Base-by-base conservation (phyloP, 2,888 invertebrate species). In the Nudaria mundana region DNA sequence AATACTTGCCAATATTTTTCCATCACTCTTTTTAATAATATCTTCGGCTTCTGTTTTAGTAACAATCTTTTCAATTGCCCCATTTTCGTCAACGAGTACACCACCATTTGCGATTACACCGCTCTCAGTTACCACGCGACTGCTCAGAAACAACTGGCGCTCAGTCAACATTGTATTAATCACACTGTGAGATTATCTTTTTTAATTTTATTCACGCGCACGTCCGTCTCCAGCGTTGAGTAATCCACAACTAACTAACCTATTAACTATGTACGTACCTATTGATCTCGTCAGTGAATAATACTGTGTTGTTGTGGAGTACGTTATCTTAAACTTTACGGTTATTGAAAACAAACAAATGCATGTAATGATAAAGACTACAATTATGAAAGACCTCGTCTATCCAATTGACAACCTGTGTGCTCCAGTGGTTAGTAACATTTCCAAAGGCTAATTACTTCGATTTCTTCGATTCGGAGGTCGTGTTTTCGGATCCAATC, bases 21-120 rank as follows among this genome's bases (percentile, higher is more conserved):
- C 86, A 41, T 76, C 78, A 52, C 66, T 77, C 48, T 88, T 83
- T 22, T 84, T 66, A 50, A 88, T 70, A 13, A 90, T 67, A 67
- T 81, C 76, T 11, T 89, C 76, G 37, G 87, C 86, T 55, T 90
- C 81, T 6, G 78, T 61, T 26, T 82, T 80, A 22, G 74, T 80
- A 3, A 92, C 61, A 22, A 94, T 74, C 55, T 82, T 71, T 48
- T 84, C 71, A 52, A 94, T 92, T 52, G 87, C 86, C 10, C 93
- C 94, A 63, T 90, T 76, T 43, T 85, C 78, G 35, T 88, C 75
- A 13, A 93, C 90, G 22, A 94, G 71, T 47, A 93, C 89, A 15
- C 91, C 92, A 26, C 92, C 93, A 44, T 91, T 85, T 10, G 86
- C 63, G 6, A 33, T 25, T 32, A 92, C 82, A 29, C 76, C 79